phyloP scores from a whole-genome alignment of 2,888 invertebrate genomes.

The Desoria tigrina region DNA sequence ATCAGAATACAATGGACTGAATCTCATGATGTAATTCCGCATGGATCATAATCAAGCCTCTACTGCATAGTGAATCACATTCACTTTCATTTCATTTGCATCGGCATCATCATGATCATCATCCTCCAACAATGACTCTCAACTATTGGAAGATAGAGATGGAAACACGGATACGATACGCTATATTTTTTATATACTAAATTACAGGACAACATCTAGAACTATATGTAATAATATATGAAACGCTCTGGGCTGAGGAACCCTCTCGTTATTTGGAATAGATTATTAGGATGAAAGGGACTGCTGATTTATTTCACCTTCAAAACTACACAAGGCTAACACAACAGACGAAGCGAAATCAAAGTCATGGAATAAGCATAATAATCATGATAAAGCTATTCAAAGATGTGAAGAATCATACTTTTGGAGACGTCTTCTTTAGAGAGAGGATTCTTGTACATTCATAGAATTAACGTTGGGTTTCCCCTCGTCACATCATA shows the following conservation, averaged over 20 bases:
- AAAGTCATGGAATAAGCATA: conserved; percentile 43
- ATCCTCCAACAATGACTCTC: conserved; percentile 8
- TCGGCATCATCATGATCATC: conserved; percentile 1
- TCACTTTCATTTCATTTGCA: conserved; percentile 21
- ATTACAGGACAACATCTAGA: no score
- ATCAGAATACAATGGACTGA: conserved; percentile 17
- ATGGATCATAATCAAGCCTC: conserved; percentile 22
- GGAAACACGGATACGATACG: conserved; percentile 1
- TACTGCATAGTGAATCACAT: no score
- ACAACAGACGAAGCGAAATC: conserved; percentile 39
- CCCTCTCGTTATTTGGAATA: no score
- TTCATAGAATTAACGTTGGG: no score
- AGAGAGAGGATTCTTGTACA: no score
- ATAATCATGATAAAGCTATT: conserved; percentile 1
- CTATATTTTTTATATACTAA: no score
- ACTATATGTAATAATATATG: no score
- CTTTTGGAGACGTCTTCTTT: no score
- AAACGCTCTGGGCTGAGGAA: no score
- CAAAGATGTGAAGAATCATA: conserved; percentile 11
- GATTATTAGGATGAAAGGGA: conserved; percentile 26
- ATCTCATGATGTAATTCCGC: conserved; percentile 23
- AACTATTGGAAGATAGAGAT: conserved; percentile 14
- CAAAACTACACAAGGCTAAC: conserved; percentile 52
- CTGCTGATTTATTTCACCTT: conserved; percentile 53
- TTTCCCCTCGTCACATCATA: no score